phyloP scores from a whole-genome alignment of 2,113 vertebrate genomes.

The Rousettus leschenaultii region DNA sequence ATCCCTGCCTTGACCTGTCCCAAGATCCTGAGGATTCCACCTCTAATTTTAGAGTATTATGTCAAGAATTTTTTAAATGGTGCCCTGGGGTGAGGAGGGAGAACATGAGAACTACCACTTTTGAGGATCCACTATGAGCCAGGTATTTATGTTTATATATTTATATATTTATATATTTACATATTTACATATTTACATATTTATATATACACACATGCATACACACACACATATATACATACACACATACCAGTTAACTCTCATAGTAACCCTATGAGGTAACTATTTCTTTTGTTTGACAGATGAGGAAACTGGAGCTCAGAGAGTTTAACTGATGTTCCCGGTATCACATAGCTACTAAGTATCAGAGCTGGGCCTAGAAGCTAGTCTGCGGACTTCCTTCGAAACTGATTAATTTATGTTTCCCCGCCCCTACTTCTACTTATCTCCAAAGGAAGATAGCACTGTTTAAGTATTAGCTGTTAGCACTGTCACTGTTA shows the following conservation, averaged over 20 bases:
- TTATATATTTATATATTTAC: neutral
- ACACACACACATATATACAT: neutral
- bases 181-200: no score
- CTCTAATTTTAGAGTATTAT: neutral
- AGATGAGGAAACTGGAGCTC: neutral
- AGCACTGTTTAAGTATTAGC: neutral
- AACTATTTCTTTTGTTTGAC: conserved; percentile 15
- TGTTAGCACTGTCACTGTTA: neutral
- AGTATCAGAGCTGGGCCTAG: neutral
- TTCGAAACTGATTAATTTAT: conserved; percentile 16
- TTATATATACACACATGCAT: no score
- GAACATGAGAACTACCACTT: neutral
- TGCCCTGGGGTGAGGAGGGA: neutral
- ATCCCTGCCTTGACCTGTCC: neutral
- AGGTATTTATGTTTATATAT: neutral
- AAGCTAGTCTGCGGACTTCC: neutral
- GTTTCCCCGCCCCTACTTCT: neutral
- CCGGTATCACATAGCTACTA: neutral
- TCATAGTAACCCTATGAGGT: neutral
- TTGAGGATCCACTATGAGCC: neutral
- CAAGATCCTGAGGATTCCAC: neutral
- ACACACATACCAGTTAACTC: neutral
- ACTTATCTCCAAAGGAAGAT: neutral
- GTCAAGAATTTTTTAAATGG: neutral
- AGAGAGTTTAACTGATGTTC: neutral